Percentiles rank a stretch among this genome's conserved stretches.
Conservation (phyloP, 2,888 invertebrate genomes). For the Tillus elongatus region DNA sequence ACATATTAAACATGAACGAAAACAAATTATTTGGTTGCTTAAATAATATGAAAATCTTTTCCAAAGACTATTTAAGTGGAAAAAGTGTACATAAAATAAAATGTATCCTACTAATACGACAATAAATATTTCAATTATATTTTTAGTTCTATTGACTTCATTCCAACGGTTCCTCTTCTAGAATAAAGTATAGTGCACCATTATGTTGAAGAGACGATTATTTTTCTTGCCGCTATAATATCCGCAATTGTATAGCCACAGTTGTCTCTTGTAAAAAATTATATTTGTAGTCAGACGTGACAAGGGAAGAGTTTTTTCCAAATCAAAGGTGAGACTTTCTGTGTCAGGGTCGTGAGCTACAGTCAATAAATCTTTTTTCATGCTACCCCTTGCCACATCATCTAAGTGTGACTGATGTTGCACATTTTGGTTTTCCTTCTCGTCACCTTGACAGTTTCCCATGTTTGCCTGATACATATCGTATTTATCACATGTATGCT, state of each 20-base stretch:
- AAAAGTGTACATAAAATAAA: no score
- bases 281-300: conserved; percentile 15
- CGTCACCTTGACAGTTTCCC: neutral
- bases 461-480: conserved; percentile 8
- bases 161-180: no score
- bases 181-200: no score
- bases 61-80: no score
- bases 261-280: conserved; percentile 24
- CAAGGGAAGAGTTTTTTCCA: conserved; percentile 21
- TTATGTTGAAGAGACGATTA: no score
- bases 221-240: conserved; percentile 17
- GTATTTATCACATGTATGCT: conserved; percentile 11
- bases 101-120: no score
- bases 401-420: conserved; percentile 8
- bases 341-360: neutral
- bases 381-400: conserved; percentile 8
- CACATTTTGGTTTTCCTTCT: neutral
- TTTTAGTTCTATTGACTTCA: no score
- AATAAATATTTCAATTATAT: no score
- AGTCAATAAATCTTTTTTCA: conserved; percentile 11
- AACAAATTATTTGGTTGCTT: no score
- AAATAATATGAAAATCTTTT: no score
- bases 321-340: conserved; percentile 19
- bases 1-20: no score
- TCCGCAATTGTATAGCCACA: conserved; percentile 22